Percentiles rank a stretch among this genome's conserved stretches.
Evolutionary conservation across 2,888 invertebrate genomes (phyloP).

Genomic region (Creontiades dilutus): DNA sequence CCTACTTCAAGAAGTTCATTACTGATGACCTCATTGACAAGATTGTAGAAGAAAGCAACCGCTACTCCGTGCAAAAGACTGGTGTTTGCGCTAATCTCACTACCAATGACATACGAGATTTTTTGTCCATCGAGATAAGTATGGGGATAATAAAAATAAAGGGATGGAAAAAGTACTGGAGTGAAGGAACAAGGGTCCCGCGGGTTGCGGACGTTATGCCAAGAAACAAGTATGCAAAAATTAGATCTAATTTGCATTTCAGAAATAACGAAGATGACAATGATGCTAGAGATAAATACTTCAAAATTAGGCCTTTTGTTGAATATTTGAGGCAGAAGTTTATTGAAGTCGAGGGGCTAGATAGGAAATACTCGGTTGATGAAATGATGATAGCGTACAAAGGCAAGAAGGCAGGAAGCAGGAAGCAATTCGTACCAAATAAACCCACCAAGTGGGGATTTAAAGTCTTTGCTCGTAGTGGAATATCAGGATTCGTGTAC

Average conservation of each 20-base stretch:
- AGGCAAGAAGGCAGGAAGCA: too few relatives aligned
- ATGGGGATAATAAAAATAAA: constrained; percentile 54
- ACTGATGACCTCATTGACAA: constrained; percentile 55
- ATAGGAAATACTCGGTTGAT: constrained; percentile 53
- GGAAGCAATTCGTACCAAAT: too few relatives aligned
- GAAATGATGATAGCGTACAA: too few relatives aligned
- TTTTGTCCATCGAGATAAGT: constrained; percentile 34
- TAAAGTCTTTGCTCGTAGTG: constrained; percentile 77
- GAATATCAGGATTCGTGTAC: neutral
- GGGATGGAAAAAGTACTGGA: constrained; percentile 54
- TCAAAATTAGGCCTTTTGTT: constrained; percentile 56
- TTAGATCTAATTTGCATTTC: constrained; percentile 49
- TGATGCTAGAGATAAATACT: constrained; percentile 24
- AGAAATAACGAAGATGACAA: too few relatives aligned
- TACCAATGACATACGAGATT: constrained; percentile 26
- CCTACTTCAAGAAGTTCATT: constrained; percentile 52
- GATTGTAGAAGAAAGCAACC: constrained; percentile 48
- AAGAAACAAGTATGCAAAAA: constrained; percentile 29
- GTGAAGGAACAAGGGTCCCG: neutral
- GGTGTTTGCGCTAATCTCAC: neutral
- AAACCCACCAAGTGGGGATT: constrained; percentile 77
- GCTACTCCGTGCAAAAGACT: constrained; percentile 17
- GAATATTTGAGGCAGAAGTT: constrained; percentile 44
- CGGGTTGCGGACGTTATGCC: constrained; percentile 62
- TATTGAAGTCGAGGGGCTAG: neutral